Percentiles rank a stretch among this genome's conserved stretches.
phyloP scores from a whole-genome alignment of 2,888 invertebrate species.

The Paralinhomoeus sp. region DNA sequence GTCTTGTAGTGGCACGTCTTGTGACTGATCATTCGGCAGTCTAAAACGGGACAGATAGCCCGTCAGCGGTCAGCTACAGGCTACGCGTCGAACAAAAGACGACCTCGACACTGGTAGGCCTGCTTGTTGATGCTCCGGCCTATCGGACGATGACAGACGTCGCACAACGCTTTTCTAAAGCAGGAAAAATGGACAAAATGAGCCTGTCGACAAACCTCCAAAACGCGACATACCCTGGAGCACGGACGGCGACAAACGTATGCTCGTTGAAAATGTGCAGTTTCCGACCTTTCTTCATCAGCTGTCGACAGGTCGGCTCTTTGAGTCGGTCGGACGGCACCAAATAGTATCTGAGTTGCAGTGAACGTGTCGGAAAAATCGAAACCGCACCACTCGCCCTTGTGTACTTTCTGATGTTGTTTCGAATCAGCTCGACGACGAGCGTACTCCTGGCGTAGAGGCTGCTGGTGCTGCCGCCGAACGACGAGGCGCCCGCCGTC shows the following conservation, averaged over 20 bases:
- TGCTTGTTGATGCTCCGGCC: slow-evolving; percentile 21
- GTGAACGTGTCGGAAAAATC: neutral
- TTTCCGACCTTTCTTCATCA: slow-evolving; percentile 20
- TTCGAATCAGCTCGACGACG: slow-evolving; percentile 14
- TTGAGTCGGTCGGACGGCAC: slow-evolving; percentile 18
- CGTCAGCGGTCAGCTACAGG: too few relatives aligned
- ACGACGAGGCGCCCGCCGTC: too few relatives aligned
- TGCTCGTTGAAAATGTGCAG: slow-evolving; percentile 24
- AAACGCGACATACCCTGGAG: slow-evolving; percentile 14
- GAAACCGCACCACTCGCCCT: neutral
- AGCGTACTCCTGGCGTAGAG: slow-evolving; percentile 17
- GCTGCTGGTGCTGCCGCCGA: slow-evolving; percentile 9
- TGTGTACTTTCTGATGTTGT: slow-evolving; percentile 12
- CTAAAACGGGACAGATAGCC: slow-evolving; percentile 8
- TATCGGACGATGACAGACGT: slow-evolving; percentile 19
- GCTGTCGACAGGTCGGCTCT: slow-evolving; percentile 13
- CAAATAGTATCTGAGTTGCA: slow-evolving; percentile 14
- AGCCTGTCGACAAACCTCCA: neutral
- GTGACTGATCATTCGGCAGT: slow-evolving; percentile 23
- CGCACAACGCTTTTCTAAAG: slow-evolving; percentile 12
- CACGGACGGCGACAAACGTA: slow-evolving; percentile 24
- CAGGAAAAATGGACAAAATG: neutral
- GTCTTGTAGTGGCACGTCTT: slow-evolving; percentile 20
- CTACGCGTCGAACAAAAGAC: too few relatives aligned
- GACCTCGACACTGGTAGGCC: slow-evolving; percentile 25